Percentiles rank a stretch among this genome's conserved stretches.
These are phyloP conservation scores for Passerina amoena DNA, from an alignment of 2,113 vertebrate species.

Conservation along the genomic window DNA sequence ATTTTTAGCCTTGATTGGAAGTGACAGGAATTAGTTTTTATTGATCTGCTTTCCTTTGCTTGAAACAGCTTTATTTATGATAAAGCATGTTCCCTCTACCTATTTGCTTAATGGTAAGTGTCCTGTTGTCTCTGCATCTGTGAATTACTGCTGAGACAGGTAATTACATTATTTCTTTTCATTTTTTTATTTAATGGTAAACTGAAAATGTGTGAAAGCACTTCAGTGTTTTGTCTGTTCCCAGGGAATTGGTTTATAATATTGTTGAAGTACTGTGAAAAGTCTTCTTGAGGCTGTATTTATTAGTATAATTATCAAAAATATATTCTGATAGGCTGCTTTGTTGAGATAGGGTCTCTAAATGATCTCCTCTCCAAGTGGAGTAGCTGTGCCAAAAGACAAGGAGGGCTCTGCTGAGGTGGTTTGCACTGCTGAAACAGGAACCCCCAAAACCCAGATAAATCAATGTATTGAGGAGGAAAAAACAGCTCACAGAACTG, in stretches of 20 bases:
- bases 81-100: neutral
- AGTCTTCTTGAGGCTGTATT: neutral
- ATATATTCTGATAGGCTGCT: neutral
- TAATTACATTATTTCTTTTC: neutral
- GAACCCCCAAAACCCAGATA: neutral
- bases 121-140: neutral
- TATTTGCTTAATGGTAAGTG: neutral
- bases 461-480: neutral
- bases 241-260: neutral
- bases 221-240: neutral
- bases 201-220: neutral
- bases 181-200: neutral
- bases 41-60: constrained; percentile 58
- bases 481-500: rapidly evolving
- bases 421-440: neutral
- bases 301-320: neutral
- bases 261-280: neutral
- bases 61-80: constrained; percentile 64
- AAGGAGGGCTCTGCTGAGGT: neutral
- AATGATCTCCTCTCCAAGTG: neutral
- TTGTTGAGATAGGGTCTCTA: neutral
- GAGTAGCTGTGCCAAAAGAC: neutral
- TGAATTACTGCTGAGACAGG: neutral
- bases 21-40: constrained; percentile 53
- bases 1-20: constrained; percentile 48